Conservation (phyloP, 2,113 vertebrate genomes). For the Macroglossus sobrinus region DNA sequence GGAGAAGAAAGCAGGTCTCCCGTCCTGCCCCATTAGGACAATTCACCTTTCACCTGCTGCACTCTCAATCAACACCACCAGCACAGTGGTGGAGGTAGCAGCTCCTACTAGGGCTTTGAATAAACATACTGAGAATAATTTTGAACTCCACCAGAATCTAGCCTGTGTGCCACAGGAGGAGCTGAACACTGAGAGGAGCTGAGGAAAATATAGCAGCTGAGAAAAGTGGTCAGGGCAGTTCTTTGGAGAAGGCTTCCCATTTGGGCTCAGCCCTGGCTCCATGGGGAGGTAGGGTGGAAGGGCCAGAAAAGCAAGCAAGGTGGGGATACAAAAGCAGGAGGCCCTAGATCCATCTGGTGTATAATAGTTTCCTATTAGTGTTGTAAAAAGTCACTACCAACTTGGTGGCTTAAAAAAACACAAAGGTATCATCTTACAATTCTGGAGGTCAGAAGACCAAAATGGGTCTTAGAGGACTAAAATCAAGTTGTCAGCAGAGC, state of each 20-base stretch:
- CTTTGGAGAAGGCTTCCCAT: not conserved
- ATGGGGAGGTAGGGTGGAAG: not conserved
- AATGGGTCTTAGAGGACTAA: not conserved
- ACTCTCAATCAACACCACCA: not conserved
- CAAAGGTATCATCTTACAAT: not conserved
- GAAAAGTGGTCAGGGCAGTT: not conserved
- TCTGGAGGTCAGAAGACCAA: not conserved
- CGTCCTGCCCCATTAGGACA: not conserved
- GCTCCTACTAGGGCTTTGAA: not conserved
- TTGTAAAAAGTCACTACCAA: not conserved
- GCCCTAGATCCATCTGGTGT: not conserved
- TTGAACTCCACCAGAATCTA: not conserved
- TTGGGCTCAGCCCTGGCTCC: not conserved
- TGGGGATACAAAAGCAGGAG: not conserved
- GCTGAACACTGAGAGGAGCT: not conserved
- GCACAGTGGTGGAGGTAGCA: not conserved
- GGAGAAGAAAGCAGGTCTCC: not conserved
- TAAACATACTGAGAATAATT: not conserved
- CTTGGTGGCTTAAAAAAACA: too few species aligned
- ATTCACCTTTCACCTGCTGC: not conserved
- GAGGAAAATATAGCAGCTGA: not conserved
- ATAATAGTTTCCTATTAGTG: not conserved
- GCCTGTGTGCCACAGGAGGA: not conserved
- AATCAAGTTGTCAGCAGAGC: not conserved
- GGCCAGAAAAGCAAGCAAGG: not conserved